Base-by-base conservation (phyloP, 2,797 vertebrate genomes). In the Aselliscus stoliczkanus region DNA sequence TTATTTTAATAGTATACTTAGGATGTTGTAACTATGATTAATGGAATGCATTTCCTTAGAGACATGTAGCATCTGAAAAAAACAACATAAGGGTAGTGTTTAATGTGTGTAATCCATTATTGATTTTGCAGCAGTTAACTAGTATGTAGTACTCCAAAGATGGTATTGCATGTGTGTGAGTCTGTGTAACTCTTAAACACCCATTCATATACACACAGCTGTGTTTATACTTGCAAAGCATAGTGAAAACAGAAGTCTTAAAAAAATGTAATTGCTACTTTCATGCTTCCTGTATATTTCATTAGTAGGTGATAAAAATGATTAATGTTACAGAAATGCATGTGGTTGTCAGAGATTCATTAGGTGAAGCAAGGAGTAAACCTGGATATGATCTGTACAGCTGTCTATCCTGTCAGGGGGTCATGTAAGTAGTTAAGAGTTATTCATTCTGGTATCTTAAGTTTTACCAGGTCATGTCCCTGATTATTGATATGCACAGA, bases 1-100 rank as follows among this genome's bases (percentile, higher is more conserved):
- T 65, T 93, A 27, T 89, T 94, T 91, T 88, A 86, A 96, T 84
- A 65, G 15, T 70, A 70, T 91, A 80, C 54, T 80, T 88, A 75
- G 11, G 58, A 70, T 88, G 14, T 91, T 84, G 39, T 90, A 87
- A 96, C 31, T 56, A 25, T 87, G 72, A 86, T 82, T 88, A 93
- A 94, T 88, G 27, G 31, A 14, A 82, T 73, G 10, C 60, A 47
- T 34, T 65, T 67, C 23, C 27, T 70, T 88, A 83, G n/a, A 80
- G 17, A 64, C 0, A 4, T 31, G 56, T 47, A 86, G 31, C 39
- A 31, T 90, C 60, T 93, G 44, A 64, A 80, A 92, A 54, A 62
- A 47, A n/a, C n/a, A 72, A 70, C n/a, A 12, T 77, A 69, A 89
- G 12, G 21, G 29, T 73, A 25, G 2, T 73, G 20, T 72, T 77